Percentiles rank a stretch among this genome's conserved stretches.
phyloP scores from a whole-genome alignment of 2,888 invertebrate species.

The Agrotis exclamationis region DNA sequence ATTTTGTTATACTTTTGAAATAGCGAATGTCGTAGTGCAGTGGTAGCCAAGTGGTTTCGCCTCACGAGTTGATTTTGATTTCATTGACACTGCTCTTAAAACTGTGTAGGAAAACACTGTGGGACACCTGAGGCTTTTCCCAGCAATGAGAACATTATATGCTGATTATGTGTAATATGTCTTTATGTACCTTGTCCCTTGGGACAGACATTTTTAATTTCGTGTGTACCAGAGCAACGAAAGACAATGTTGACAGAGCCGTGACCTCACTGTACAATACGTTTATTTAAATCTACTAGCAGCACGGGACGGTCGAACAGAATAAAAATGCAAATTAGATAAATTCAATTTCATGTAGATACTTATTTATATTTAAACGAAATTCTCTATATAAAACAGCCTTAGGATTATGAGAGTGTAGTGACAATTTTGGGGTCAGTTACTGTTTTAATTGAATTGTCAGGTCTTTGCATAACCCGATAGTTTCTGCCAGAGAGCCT shows the following conservation, averaged over 20 bases:
- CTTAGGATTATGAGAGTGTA: conserved; percentile 39
- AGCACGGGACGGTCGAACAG: conserved; percentile 40
- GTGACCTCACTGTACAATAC: conserved; percentile 39
- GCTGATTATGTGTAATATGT: neutral
- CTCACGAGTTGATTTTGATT: too few relatives aligned
- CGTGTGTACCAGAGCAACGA: conserved; percentile 13
- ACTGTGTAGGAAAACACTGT: too few relatives aligned
- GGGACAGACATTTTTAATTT: conserved; percentile 7
- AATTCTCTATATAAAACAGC: conserved; percentile 21
- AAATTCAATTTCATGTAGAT: conserved; percentile 49
- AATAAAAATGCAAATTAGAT: conserved; percentile 55
- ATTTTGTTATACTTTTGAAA: neutral
- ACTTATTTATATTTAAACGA: conserved; percentile 40
- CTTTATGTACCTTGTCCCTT: neutral
- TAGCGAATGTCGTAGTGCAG: neutral
- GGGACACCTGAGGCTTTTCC: too few relatives aligned
- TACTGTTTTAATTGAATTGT: conserved; percentile 56
- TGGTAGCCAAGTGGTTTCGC: too few relatives aligned
- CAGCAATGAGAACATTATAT: too few relatives aligned
- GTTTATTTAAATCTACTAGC: conserved; percentile 47
- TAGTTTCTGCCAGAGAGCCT: conserved; percentile 50
- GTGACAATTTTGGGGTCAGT: conserved; percentile 37
- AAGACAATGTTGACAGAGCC: conserved; percentile 39
- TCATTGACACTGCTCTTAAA: too few relatives aligned
- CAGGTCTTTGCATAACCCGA: conserved; percentile 50